Percentiles rank a stretch among this genome's conserved stretches.
phyloP scores from a whole-genome alignment of 2,797 vertebrate genomes.

The Acestrorhynchus altus region DNA sequence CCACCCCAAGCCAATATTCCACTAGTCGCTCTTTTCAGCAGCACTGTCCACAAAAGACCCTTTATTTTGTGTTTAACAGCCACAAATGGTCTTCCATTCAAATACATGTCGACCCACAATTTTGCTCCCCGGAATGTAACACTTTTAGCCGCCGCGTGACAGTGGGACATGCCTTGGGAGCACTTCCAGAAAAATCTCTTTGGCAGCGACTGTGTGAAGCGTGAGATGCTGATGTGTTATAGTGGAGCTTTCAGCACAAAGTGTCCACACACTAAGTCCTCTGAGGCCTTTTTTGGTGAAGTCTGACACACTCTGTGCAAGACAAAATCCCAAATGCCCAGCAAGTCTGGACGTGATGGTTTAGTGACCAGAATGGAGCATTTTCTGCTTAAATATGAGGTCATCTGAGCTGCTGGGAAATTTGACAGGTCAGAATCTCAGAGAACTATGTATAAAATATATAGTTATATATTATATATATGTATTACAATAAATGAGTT shows the following conservation, averaged over 20 bases:
- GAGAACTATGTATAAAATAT: background rate
- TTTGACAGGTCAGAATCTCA: background rate
- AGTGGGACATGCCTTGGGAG: constrained; percentile 39
- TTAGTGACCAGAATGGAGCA: constrained; percentile 16
- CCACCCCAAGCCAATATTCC: constrained; percentile 33
- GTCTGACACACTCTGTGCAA: constrained; percentile 18
- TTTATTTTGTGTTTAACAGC: constrained; percentile 50
- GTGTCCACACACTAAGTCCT: background rate
- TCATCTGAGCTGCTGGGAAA: background rate
- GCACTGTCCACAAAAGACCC: background rate
- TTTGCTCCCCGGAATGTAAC: constrained; percentile 44
- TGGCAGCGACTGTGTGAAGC: constrained; percentile 40
- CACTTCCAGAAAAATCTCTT: constrained; percentile 42
- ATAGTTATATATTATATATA: no score
- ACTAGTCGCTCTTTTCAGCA: background rate
- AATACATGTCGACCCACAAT: constrained; percentile 40
- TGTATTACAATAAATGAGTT: no score
- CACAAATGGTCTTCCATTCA: constrained; percentile 32
- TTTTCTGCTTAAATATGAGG: background rate
- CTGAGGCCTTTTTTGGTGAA: constrained; percentile 24
- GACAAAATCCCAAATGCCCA: constrained; percentile 23
- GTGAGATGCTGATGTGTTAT: constrained; percentile 44
- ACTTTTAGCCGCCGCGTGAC: constrained; percentile 50
- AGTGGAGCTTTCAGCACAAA: constrained; percentile 34
- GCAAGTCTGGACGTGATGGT: constrained; percentile 33